These are phyloP conservation scores for Stenolophus ochropezus DNA, from an alignment of 2,888 invertebrate species.

Conservation along the genomic window DNA sequence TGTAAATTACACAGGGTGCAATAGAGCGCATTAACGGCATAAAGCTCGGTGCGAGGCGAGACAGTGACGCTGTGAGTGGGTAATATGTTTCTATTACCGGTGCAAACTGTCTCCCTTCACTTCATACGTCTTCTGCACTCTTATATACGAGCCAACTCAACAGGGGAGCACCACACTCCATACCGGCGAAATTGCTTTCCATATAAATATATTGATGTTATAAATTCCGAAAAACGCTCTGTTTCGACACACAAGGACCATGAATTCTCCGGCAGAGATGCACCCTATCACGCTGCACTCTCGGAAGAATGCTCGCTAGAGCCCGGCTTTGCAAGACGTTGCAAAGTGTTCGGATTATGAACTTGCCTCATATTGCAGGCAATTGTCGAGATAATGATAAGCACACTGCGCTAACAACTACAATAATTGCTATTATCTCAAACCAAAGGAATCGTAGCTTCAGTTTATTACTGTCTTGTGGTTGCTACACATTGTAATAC, in stretches of 20 bases:
- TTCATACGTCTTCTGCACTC: constrained; percentile 51
- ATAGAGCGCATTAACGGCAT: constrained; percentile 74
- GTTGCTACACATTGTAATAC: no score
- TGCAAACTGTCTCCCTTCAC: constrained; percentile 68
- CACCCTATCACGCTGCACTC: background rate
- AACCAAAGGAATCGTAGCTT: background rate
- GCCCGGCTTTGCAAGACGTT: no score
- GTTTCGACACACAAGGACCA: constrained; percentile 11
- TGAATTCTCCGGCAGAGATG: background rate
- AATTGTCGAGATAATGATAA: background rate
- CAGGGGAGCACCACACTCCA: constrained; percentile 65
- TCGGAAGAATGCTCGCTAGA: background rate
- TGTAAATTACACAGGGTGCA: constrained; percentile 71
- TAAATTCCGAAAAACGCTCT: constrained; percentile 70
- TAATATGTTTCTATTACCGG: constrained; percentile 75
- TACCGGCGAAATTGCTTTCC: constrained; percentile 72
- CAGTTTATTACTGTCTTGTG: background rate
- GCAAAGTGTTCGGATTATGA: background rate
- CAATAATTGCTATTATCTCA: background rate
- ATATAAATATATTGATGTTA: constrained; percentile 74
- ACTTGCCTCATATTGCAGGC: background rate
- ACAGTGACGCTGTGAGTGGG: constrained; percentile 69
- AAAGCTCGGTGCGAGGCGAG: constrained; percentile 72
- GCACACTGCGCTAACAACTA: background rate
- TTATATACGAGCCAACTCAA: constrained; percentile 47